Conservation (phyloP, 2,797 vertebrate genomes). For the Tolypeutes matacus region DNA sequence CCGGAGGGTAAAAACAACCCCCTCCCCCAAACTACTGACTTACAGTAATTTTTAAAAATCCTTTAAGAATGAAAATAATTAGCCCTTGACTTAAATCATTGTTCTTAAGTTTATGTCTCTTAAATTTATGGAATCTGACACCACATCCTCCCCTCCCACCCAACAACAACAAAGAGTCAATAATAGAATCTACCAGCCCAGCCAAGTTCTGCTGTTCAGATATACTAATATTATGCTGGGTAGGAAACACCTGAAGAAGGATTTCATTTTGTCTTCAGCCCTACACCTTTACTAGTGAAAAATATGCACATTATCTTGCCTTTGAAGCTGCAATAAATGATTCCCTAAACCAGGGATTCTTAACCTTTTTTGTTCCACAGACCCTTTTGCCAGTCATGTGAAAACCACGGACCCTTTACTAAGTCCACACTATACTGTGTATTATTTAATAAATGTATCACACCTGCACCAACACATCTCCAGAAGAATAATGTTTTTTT, state of each 20-base stretch:
- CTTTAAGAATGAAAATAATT: background rate
- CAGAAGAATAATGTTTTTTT: too few relatives aligned
- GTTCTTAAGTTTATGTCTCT: background rate
- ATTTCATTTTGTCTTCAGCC: background rate
- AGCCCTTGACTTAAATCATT: background rate
- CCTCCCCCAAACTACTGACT: background rate
- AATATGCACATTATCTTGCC: background rate
- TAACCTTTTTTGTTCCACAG: too few relatives aligned
- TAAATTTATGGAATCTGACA: background rate
- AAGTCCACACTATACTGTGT: too few relatives aligned
- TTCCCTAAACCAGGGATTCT: background rate
- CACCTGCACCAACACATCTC: too few relatives aligned
- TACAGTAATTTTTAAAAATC: background rate
- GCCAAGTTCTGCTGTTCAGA: background rate
- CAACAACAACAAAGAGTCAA: background rate
- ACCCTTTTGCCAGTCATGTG: too few relatives aligned
- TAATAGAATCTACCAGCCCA: background rate
- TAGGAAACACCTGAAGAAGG: background rate
- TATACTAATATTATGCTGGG: background rate
- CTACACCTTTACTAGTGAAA: background rate
- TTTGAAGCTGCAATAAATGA: background rate
- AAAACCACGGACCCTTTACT: too few relatives aligned
- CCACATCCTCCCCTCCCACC: background rate
- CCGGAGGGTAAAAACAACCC: background rate
- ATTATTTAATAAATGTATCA: too few relatives aligned